Percentiles rank a stretch among this genome's conserved stretches.
Conservation (phyloP, 2,888 invertebrate genomes). For the Pseudeuparius sepicola region DNA sequence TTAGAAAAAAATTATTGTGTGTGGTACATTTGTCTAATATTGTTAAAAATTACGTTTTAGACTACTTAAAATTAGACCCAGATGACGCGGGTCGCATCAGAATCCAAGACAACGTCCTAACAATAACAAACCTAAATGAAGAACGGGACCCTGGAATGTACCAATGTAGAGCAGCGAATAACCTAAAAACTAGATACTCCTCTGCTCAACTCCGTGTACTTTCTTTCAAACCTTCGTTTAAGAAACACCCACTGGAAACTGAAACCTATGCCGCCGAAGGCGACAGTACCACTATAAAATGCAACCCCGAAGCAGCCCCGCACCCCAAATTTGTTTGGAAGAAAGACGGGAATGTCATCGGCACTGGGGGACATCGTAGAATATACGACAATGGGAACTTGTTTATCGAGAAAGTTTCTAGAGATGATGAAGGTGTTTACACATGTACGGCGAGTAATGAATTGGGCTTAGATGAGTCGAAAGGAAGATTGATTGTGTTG, state of each 20-base stretch:
- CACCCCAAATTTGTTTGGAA: slow-evolving; percentile 83
- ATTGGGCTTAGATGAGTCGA: slow-evolving; percentile 79
- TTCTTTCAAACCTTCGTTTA: slow-evolving; percentile 74
- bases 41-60: neutral
- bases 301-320: slow-evolving; percentile 92
- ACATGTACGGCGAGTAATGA: slow-evolving; percentile 77
- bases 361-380: slow-evolving; percentile 69
- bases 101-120: slow-evolving; percentile 78
- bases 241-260: slow-evolving; percentile 76
- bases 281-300: slow-evolving; percentile 82
- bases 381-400: slow-evolving; percentile 81
- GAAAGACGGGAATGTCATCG: slow-evolving; percentile 71
- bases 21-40: no score
- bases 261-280: slow-evolving; percentile 88
- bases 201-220: slow-evolving; percentile 78
- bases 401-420: slow-evolving; percentile 71
- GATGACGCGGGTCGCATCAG: slow-evolving; percentile 69
- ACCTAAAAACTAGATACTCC: slow-evolving; percentile 73
- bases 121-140: slow-evolving; percentile 62
- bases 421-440: slow-evolving; percentile 81
- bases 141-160: slow-evolving; percentile 88
- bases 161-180: slow-evolving; percentile 86
- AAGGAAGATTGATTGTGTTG: slow-evolving; percentile 72
- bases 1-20: no score
- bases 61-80: slow-evolving; percentile 40